A percentile compares a stretch with the other conserved stretches of the same genome.
Evolutionary conservation across 2,797 vertebrate species (phyloP).

Genomic region (Halcyon badia): DNA sequence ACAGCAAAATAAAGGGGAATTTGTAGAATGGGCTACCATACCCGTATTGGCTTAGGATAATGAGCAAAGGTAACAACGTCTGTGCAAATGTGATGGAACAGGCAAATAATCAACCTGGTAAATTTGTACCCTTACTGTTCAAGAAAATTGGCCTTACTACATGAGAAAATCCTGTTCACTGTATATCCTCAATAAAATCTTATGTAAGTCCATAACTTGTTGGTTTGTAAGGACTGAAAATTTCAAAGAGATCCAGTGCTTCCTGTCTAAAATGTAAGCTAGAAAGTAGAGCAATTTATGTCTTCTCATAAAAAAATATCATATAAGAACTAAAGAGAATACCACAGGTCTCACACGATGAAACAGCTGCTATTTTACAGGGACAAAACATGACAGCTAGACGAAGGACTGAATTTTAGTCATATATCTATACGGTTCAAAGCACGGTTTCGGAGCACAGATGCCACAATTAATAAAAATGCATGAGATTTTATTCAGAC

Average conservation of each 20-base stretch:
- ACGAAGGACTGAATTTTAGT: neutral
- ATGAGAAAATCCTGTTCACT: neutral
- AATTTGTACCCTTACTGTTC: neutral
- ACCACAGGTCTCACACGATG: neutral
- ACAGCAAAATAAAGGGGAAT: neutral
- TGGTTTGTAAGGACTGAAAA: neutral
- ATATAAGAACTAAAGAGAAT: neutral
- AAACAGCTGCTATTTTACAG: neutral
- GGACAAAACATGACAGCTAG: neutral
- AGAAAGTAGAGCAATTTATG: neutral
- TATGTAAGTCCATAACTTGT: neutral
- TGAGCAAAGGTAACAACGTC: neutral
- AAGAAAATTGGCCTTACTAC: neutral
- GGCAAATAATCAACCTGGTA: neutral
- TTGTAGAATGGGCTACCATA: neutral
- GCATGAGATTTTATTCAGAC: neutral
- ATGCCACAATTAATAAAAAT: constrained; percentile 1
- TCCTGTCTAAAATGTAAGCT: neutral
- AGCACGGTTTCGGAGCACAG: neutral
- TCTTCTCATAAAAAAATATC: neutral
- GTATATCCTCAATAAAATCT: neutral
- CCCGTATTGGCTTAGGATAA: neutral
- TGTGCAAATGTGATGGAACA: neutral
- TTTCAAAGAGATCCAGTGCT: neutral
- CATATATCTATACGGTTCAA: neutral